Base-by-base conservation (phyloP, 2,888 invertebrate species). In the Tricholauxania praeusta region DNA sequence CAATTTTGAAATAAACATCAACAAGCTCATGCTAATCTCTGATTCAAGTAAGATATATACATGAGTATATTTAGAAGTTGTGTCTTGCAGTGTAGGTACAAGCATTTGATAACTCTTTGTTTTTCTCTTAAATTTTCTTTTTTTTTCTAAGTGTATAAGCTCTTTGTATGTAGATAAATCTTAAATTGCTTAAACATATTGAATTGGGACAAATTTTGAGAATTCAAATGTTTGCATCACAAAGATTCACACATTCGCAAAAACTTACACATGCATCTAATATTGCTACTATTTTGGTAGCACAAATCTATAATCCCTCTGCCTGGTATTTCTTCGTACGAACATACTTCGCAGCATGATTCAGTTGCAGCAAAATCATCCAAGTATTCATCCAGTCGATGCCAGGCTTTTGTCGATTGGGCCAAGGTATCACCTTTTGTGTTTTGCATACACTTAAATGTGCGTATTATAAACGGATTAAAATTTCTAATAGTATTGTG, bases 391-490 rank as follows among this genome's bases (percentile, higher is more conserved):
- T 19, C 53, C 55, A 17, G 53, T 12, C 47, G 19, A 15, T 19
- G 12, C 19, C 55, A n/a, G 10, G 10, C 39, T 39, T 39, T 39
- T 39, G 39, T 39, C 39, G 39, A 39, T 39, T 10, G 39, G 55
- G 14, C 32, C 39, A 64, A 47, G 52, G 60, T 62, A 59, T 75
- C 79, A 81, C 78, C 81, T 80, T 80, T 80, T 80, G 78, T 79
- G 80, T 83, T 82, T 81, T 82, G 82, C 81, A 82, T 83, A 82
- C 79, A 78, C 79, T 79, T 79, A 78, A 80, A 82, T 80, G 84
- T 82, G 84, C 82, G 83, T 82, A 85, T 85, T 85, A 84, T 81
- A 83, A 83, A 82, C 83, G 82, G 85, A 86, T 85, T 86, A 86
- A 83, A 82, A 82, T 84, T 82, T 82, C 80, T 81, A 80, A 80